phyloP scores from a whole-genome alignment of 2,797 vertebrate species.

The Coluber constrictor region DNA sequence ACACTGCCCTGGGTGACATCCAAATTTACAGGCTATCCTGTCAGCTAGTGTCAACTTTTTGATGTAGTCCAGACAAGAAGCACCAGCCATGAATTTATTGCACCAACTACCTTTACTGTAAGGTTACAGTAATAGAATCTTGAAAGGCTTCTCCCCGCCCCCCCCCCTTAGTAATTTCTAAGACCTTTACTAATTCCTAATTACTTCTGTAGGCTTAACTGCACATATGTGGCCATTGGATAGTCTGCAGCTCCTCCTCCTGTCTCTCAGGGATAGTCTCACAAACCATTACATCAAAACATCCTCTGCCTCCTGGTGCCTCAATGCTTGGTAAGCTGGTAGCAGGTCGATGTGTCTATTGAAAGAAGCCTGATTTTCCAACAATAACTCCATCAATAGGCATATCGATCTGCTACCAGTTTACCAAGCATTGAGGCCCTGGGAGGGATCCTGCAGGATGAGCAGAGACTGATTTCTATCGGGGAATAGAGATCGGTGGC shows the following conservation, averaged over 20 bases:
- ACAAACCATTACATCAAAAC: background rate
- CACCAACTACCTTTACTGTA: background rate
- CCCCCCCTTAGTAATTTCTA: background rate
- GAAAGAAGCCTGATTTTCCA: no score
- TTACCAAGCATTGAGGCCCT: no score
- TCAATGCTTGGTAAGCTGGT: no score
- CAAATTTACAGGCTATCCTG: background rate
- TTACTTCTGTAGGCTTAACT: background rate
- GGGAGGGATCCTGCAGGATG: no score
- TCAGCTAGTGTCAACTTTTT: background rate
- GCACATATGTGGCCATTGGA: background rate
- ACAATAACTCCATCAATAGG: no score
- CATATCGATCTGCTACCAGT: no score
- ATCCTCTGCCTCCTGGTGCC: no score
- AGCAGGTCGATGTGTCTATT: no score
- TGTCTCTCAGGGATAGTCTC: background rate
- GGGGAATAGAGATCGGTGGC: no score
- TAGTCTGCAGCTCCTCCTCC: background rate
- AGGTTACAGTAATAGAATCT: background rate
- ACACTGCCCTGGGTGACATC: background rate
- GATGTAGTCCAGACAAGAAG: background rate
- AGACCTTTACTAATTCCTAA: background rate
- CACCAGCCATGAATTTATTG: background rate
- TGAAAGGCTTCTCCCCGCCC: background rate
- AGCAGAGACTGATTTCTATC: no score